These are phyloP conservation scores for Anneissia japonica DNA, from an alignment of 35 echinoderm and acorn worm species.

Conservation along the genomic window DNA sequence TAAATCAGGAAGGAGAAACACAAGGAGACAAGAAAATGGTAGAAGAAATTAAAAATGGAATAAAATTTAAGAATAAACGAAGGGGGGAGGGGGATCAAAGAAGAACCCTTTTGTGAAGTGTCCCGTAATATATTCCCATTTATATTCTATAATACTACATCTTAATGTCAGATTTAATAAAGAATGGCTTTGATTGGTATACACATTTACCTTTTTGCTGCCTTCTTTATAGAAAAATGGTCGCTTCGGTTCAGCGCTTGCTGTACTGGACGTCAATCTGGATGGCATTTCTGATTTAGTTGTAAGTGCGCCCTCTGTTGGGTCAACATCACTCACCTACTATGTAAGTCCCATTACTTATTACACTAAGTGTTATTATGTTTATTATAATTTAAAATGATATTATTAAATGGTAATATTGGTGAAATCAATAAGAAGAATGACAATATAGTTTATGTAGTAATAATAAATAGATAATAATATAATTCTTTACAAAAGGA, in stretches of 20 bases:
- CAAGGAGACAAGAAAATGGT: too few relatives aligned
- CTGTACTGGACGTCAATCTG: constrained; percentile 42
- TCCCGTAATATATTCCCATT: too few relatives aligned
- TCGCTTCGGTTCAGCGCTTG: constrained; percentile 52
- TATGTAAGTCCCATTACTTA: constrained; percentile 33
- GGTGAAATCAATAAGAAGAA: background rate
- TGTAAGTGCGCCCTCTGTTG: constrained; percentile 63
- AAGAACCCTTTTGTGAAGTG: too few relatives aligned
- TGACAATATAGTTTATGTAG: background rate
- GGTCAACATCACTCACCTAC: constrained; percentile 35
- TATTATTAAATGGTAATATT: background rate
- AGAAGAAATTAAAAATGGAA: too few relatives aligned
- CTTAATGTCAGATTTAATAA: too few relatives aligned
- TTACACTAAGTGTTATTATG: background rate
- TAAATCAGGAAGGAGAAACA: too few relatives aligned
- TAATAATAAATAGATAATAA: background rate
- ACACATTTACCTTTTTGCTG: too few relatives aligned
- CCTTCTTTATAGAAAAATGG: constrained; percentile 33
- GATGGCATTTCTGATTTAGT: constrained; percentile 56
- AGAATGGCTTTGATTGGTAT: too few relatives aligned
- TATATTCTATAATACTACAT: too few relatives aligned
- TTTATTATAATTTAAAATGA: background rate
- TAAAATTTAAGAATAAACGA: too few relatives aligned
- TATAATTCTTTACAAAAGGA: background rate
- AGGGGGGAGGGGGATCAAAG: too few relatives aligned